Base-by-base conservation (phyloP, 2,797 vertebrate genomes). In the Platalea minor region DNA sequence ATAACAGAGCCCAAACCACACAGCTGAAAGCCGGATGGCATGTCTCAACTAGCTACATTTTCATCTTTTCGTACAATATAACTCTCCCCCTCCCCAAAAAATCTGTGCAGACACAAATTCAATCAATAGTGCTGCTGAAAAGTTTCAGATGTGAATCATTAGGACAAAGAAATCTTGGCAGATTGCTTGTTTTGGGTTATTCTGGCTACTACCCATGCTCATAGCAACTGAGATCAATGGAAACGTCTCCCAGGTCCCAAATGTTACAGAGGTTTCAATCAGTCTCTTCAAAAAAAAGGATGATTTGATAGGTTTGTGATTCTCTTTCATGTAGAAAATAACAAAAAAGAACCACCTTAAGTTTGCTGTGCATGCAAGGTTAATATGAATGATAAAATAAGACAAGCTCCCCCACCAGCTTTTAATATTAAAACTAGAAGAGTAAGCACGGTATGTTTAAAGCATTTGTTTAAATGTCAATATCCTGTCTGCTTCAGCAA, bases 381-480 rank as follows among this genome's bases (percentile, higher is more conserved):
- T 89, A 87, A 70, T 61, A 70, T 51, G 37, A 85, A 89, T 59
- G 35, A 93, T 59, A 57, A 83, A 83, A 84, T 63, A 76, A 85
- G 46, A 78, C 39, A 91, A 83, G 75, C 25, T 73, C 63, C 35
- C 43, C 31, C 21, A 53, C 14, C 8, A 89, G n/a, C 8, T 91
- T 93, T 92, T 91, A 88, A 64, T 85, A 88, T 81, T 83, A 83
- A 73, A 93, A 77, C 60, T 53, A 75, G 85, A 95, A 83, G 80
- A 67, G 73, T 82, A 95, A 95, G 75, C 81, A 92, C 35, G 94
- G 73, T 61, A 72, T 56, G 67, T 86, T 95, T 91, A 85, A 91
- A 74, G 31, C 69, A 91, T 93, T 93, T 96, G 61, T 89, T 95
- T 81, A 93, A 95, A 94, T 64, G 81, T 94, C 95, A 92, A 92